phyloP scores from a whole-genome alignment of 2,888 invertebrate species.

The Cecidostiba fungosa region DNA sequence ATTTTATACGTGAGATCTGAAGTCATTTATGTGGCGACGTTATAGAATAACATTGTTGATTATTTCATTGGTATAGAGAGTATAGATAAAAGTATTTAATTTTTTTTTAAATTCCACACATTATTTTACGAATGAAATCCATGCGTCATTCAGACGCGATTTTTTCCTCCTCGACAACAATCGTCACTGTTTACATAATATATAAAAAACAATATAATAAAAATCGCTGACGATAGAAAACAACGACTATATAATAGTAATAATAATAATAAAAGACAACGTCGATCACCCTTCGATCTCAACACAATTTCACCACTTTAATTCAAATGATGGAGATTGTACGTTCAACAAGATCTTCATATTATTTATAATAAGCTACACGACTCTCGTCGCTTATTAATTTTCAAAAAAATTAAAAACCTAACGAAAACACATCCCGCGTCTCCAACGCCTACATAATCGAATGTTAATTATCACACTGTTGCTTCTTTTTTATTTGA shows the following conservation, averaged over 20 bases:
- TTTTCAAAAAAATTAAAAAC: not conserved
- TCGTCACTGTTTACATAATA: too few species aligned
- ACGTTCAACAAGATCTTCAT: not conserved
- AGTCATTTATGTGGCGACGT: conserved; percentile 6
- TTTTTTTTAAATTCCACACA: not conserved
- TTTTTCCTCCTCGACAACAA: too few species aligned
- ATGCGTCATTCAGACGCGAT: too few species aligned
- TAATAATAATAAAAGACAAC: not conserved
- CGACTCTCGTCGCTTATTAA: not conserved
- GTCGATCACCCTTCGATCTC: not conserved
- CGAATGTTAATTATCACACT: conserved; percentile 55
- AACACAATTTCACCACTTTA: not conserved
- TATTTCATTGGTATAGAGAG: not conserved
- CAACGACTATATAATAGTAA: not conserved
- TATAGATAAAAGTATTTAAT: not conserved
- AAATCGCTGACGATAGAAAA: not conserved
- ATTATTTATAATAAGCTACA: not conserved
- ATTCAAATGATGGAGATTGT: not conserved
- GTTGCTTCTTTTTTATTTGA: conserved; percentile 37
- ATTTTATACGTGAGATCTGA: conserved; percentile 4
- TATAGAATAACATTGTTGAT: not conserved
- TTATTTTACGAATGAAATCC: not conserved
- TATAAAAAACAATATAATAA: not conserved
- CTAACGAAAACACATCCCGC: not conserved
- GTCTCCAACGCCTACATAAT: conserved; percentile 24